Evolutionary conservation across 1,140 invertebrate genomes (phyloP).

Genomic region (Drosophila sp.): DNA sequence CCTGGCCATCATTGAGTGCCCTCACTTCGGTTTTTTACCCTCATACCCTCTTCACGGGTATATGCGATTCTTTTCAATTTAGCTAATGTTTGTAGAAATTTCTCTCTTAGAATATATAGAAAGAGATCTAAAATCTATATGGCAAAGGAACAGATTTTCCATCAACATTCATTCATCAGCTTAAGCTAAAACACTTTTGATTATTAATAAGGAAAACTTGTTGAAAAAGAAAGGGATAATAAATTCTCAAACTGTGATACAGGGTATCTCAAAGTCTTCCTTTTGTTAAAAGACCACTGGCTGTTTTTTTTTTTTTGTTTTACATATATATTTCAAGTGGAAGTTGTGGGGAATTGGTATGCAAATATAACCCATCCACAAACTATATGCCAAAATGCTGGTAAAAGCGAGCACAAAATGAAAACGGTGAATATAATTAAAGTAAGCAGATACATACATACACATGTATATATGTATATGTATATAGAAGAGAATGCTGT

Average conservation of each 20-base stretch:
- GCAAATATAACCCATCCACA: constrained; percentile 58
- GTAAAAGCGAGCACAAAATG: constrained; percentile 48
- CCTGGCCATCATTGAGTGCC: constrained; percentile 57
- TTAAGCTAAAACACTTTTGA: too few relatives aligned
- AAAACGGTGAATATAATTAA: constrained; percentile 67
- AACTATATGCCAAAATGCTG: constrained; percentile 56
- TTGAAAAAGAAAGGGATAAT: too few relatives aligned
- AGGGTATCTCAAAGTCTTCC: background rate
- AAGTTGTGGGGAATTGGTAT: constrained; percentile 67
- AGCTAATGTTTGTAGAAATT: too few relatives aligned
- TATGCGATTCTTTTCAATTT: background rate
- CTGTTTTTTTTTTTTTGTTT: background rate
- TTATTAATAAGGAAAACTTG: too few relatives aligned
- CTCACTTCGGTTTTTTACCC: constrained; percentile 21
- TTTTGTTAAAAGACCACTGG: background rate
- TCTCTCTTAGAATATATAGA: too few relatives aligned
- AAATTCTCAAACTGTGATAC: background rate
- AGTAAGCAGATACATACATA: constrained; percentile 16
- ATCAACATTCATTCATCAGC: too few relatives aligned
- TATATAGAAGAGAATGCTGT: background rate
- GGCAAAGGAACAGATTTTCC: too few relatives aligned
- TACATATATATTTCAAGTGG: constrained; percentile 44
- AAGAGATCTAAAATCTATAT: too few relatives aligned
- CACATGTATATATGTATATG: background rate
- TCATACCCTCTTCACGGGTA: too few relatives aligned